Conservation (phyloP, 1,140 invertebrate genomes). For the Oryctes rhinoceros region DNA sequence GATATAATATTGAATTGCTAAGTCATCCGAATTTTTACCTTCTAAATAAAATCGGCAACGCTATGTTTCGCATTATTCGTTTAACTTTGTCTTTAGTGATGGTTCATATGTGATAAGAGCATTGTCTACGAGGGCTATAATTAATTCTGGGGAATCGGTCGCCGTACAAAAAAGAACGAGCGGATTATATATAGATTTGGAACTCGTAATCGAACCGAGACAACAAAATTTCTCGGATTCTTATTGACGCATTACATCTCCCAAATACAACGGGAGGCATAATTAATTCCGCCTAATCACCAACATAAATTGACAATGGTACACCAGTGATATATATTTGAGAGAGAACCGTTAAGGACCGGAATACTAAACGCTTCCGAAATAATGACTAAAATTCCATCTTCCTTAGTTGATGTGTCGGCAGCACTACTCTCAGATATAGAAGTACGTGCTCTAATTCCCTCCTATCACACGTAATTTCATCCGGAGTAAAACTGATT, state of each 20-base stretch:
- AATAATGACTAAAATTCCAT: constrained; percentile 34
- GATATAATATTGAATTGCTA: too few relatives aligned
- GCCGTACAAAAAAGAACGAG: too few relatives aligned
- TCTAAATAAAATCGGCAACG: too few relatives aligned
- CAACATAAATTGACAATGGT: constrained; percentile 16
- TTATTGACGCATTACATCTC: not conserved
- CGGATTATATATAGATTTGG: too few relatives aligned
- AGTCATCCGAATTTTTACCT: too few relatives aligned
- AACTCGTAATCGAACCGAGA: too few relatives aligned
- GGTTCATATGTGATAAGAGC: too few relatives aligned
- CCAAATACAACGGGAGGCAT: not conserved
- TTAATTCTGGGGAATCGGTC: too few relatives aligned
- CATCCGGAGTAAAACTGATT: constrained; percentile 12
- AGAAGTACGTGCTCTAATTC: constrained; percentile 23
- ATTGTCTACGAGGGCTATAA: too few relatives aligned
- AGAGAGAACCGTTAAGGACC: constrained; percentile 1
- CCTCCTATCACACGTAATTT: not conserved
- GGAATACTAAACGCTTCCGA: constrained; percentile 7
- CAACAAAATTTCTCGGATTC: too few relatives aligned
- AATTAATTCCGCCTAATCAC: constrained; percentile 2
- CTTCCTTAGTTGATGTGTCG: constrained; percentile 21
- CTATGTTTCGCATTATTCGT: too few relatives aligned
- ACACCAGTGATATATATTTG: not conserved
- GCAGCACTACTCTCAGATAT: not conserved
- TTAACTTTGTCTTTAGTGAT: too few relatives aligned